Conservation (phyloP, 2,113 vertebrate species). For the Ameiurus melas region DNA sequence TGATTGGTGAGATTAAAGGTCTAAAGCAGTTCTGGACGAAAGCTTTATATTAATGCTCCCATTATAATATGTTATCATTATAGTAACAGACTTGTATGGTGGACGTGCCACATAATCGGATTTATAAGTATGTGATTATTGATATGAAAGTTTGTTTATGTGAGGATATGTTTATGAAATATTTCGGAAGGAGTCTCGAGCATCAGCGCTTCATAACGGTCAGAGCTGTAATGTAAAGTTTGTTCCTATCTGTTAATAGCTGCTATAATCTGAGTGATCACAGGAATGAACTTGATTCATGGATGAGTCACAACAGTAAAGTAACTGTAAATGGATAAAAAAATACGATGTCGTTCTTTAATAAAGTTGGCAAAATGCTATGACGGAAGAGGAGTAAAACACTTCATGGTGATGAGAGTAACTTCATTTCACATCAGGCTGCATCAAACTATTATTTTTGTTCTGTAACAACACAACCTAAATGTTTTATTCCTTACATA, state of each 20-base stretch:
- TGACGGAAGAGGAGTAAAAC: not conserved
- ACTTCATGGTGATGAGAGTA: not conserved
- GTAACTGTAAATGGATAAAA: not conserved
- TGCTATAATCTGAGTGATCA: not conserved
- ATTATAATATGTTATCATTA: not conserved
- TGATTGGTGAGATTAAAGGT: not conserved
- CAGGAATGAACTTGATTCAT: not conserved
- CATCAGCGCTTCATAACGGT: not conserved
- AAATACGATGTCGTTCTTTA: not conserved
- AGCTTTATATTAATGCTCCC: not conserved
- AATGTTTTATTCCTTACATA: not conserved
- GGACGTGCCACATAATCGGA: not conserved
- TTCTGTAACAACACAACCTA: not conserved
- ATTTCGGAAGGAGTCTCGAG: not conserved
- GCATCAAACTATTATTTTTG: not conserved
- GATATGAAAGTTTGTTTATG: not conserved
- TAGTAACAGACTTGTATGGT: not conserved
- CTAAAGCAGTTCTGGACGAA: not conserved
- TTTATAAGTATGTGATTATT: not conserved
- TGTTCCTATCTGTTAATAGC: not conserved
- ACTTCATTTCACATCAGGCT: not conserved
- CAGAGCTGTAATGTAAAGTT: not conserved
- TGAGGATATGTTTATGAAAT: not conserved
- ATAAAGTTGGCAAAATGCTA: not conserved
- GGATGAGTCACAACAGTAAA: no score